These are phyloP conservation scores for Noctua pronuba DNA, from an alignment of 2,888 invertebrate species.

Conservation along the genomic window DNA sequence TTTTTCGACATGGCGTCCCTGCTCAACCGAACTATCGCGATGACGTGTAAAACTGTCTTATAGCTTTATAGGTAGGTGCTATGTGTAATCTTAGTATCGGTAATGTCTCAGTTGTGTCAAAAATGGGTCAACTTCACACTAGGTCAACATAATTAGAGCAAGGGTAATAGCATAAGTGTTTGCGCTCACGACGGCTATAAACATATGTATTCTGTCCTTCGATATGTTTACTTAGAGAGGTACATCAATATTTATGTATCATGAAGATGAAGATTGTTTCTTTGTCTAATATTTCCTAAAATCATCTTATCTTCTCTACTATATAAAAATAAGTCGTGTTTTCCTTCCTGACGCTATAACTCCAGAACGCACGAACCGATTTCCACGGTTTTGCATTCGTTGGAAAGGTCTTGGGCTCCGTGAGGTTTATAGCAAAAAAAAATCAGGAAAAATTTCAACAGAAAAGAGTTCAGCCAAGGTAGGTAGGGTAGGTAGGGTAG, in stretches of 20 bases:
- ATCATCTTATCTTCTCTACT: no score
- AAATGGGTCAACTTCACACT: slow-evolving; percentile 55
- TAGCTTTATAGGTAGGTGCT: neutral
- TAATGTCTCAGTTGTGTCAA: slow-evolving; percentile 15
- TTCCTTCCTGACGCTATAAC: no score
- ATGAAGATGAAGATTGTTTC: neutral
- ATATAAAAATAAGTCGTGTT: no score
- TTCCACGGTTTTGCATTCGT: no score
- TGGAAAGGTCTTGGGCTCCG: no score
- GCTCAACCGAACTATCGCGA: no score
- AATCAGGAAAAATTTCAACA: no score
- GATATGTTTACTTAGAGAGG: slow-evolving; percentile 34
- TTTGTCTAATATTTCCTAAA: neutral
- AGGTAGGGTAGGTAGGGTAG: no score
- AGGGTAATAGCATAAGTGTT: slow-evolving; percentile 56
- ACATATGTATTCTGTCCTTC: slow-evolving; percentile 44
- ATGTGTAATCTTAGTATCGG: neutral
- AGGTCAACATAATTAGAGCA: slow-evolving; percentile 55
- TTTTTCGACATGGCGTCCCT: no score
- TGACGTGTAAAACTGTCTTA: neutral
- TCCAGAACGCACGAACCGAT: no score
- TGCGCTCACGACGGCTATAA: slow-evolving; percentile 32
- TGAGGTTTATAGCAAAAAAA: no score
- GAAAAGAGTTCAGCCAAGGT: no score
- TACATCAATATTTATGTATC: slow-evolving; percentile 16